Conservation (phyloP, 2,888 invertebrate species). For the Onthophagus sagittarius region DNA sequence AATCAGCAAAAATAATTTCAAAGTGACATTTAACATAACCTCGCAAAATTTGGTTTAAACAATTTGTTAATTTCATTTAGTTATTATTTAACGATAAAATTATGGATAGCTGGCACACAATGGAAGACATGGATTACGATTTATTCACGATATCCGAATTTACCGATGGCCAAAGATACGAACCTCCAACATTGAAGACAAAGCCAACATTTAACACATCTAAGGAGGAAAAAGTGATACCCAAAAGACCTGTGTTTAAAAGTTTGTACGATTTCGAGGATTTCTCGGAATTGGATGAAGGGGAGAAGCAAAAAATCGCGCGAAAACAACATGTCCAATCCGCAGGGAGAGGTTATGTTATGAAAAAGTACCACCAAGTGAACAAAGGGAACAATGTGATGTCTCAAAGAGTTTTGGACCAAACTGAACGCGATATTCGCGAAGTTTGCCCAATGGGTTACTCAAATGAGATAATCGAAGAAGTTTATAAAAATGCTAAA, state of each 20-base stretch:
- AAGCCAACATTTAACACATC: too few relatives aligned
- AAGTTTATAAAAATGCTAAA: neutral
- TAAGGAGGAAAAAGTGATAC: neutral
- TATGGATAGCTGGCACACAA: neutral
- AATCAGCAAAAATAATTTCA: too few relatives aligned
- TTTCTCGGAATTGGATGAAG: neutral
- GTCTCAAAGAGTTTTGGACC: neutral
- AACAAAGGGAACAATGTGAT: neutral
- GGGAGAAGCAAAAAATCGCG: neutral
- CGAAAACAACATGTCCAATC: neutral
- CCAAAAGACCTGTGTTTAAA: neutral
- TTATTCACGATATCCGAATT: neutral
- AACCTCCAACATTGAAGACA: neutral
- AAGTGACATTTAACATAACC: too few relatives aligned
- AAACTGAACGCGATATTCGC: neutral
- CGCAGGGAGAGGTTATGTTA: slow-evolving; percentile 7
- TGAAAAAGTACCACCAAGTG: neutral
- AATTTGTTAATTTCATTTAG: too few relatives aligned
- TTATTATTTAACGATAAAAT: too few relatives aligned
- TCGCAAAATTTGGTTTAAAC: too few relatives aligned
- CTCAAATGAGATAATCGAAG: slow-evolving; percentile 4
- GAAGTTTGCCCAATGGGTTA: neutral
- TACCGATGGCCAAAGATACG: neutral
- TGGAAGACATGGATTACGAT: neutral
- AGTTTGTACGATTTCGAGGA: neutral